These are phyloP conservation scores for Misgurnus mizolepis DNA, from an alignment of 2,113 vertebrate genomes.

Conservation along the genomic window DNA sequence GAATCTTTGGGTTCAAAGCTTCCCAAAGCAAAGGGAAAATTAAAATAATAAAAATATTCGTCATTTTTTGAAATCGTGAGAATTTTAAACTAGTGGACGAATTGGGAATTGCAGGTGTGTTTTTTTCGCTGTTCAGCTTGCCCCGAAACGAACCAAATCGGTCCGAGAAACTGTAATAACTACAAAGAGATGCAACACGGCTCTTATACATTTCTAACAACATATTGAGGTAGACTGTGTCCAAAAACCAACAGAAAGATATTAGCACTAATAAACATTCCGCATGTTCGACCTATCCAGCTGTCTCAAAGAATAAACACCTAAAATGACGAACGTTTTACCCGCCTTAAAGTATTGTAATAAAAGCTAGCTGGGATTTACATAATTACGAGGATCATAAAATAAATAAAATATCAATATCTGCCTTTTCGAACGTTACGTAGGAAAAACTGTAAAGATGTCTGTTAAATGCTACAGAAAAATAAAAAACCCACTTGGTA, in stretches of 20 bases:
- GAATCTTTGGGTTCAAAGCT: conserved; percentile 29
- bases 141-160: conserved; percentile 7
- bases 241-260: conserved; percentile 72
- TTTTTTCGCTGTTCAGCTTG: background rate
- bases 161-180: conserved; percentile 17
- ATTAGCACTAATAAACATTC: conserved; percentile 60
- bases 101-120: background rate
- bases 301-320: conserved; percentile 69
- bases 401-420: conserved; percentile 83
- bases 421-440: conserved; percentile 78
- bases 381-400: conserved; percentile 85
- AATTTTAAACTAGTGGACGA: background rate
- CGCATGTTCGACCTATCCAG: conserved; percentile 66
- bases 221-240: conserved; percentile 92
- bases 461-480: conserved; percentile 6
- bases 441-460: conserved; percentile 75
- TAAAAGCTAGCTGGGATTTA: conserved; percentile 69
- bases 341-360: conserved; percentile 58
- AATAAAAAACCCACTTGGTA: conserved; percentile 46
- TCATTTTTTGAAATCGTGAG: background rate
- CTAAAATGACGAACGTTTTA: conserved; percentile 59
- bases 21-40: background rate
- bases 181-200: conserved; percentile 30
- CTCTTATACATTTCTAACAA: conserved; percentile 64
- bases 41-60: background rate